Conservation (phyloP, 1,140 invertebrate species). For the Magallana angulata region DNA sequence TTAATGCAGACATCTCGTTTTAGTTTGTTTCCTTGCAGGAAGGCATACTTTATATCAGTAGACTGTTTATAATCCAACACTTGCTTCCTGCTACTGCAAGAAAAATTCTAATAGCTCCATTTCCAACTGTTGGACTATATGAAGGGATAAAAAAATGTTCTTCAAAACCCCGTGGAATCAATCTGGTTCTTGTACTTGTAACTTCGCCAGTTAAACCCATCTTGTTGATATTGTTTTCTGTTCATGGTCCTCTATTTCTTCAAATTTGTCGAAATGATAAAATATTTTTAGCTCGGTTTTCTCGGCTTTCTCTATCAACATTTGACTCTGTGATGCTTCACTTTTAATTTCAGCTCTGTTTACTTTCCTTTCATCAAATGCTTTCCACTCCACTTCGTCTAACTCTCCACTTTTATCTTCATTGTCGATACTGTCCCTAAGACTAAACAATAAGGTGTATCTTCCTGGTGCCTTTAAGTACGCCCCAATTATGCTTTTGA, state of each 20-base stretch:
- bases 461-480: too few relatives aligned
- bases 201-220: constrained; percentile 22
- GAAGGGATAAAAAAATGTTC: constrained; percentile 49
- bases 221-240: constrained; percentile 1
- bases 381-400: constrained; percentile 19
- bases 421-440: not conserved
- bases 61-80: constrained; percentile 53
- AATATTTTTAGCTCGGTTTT: constrained; percentile 27
- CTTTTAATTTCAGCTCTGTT: not conserved
- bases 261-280: constrained; percentile 50
- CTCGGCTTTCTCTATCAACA: not conserved
- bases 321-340: not conserved
- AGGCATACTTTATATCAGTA: constrained; percentile 58
- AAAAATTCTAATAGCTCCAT: constrained; percentile 57
- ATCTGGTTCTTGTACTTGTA: constrained; percentile 49
- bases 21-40: not conserved
- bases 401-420: constrained; percentile 44
- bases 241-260: constrained; percentile 48
- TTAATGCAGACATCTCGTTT: constrained; percentile 55
- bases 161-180: constrained; percentile 61
- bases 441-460: too few relatives aligned
- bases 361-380: constrained; percentile 20
- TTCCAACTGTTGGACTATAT: constrained; percentile 58
- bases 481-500: too few relatives aligned
- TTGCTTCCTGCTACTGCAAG: constrained; percentile 50